Conservation (phyloP, 2,113 vertebrate genomes). For the Geococcyx californianus region DNA sequence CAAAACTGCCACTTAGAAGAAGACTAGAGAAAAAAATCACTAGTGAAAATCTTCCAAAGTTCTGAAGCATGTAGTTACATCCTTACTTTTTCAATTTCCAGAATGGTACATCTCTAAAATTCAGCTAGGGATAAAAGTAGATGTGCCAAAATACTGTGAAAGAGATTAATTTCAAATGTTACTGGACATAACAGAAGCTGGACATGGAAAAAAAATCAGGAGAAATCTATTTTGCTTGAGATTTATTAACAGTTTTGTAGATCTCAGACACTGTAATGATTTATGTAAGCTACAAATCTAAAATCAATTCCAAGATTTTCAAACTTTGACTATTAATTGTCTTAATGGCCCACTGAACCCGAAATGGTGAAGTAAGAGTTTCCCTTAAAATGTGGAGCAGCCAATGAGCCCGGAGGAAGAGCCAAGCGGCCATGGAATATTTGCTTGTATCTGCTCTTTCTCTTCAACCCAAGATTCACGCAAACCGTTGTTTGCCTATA, state of each 20-base stretch:
- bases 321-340: not conserved
- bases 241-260: not conserved
- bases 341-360: not conserved
- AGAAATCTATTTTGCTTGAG: slow-evolving; percentile 10
- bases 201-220: not conserved
- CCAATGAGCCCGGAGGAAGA: not conserved
- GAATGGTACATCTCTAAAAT: not conserved
- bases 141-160: slow-evolving; percentile 11
- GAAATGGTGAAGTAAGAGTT: not conserved
- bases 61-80: not conserved
- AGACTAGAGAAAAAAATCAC: not conserved
- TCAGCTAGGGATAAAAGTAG: not conserved
- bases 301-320: not conserved
- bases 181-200: slow-evolving; percentile 34
- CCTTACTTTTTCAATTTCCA: not conserved
- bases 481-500: not conserved
- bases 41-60: not conserved
- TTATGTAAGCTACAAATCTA: not conserved
- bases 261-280: slow-evolving; percentile 14
- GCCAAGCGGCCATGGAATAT: not conserved
- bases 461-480: not conserved
- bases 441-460: not conserved
- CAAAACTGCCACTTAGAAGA: not conserved
- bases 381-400: not conserved
- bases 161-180: slow-evolving; percentile 8